A percentile compares a stretch with the other conserved stretches of the same genome.
These are phyloP conservation scores for Euplagia quadripunctaria DNA, from an alignment of 2,888 invertebrate genomes.

Conservation along the genomic window DNA sequence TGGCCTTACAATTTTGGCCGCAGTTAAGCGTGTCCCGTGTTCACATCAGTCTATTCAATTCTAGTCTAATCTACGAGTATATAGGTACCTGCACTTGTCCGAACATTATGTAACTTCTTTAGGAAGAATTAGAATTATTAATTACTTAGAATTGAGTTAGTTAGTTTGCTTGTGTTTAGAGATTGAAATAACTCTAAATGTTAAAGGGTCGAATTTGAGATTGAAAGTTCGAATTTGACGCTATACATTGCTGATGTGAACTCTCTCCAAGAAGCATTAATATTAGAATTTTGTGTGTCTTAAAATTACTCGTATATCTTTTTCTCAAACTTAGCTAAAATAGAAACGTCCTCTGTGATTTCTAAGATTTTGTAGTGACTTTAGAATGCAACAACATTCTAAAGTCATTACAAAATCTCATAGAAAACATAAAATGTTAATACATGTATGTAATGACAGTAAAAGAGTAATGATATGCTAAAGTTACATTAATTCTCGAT, in stretches of 20 bases:
- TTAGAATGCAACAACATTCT: not conserved
- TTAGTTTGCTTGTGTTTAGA: not conserved
- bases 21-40: too few relatives aligned
- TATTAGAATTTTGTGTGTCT: not conserved
- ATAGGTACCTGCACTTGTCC: not conserved
- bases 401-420: not conserved
- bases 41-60: not conserved
- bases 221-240: not conserved
- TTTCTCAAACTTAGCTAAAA: not conserved
- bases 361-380: too few relatives aligned
- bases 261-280: not conserved
- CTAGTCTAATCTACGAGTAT: not conserved
- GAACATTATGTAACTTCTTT: too few relatives aligned
- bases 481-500: conserved; percentile 2
- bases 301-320: not conserved
- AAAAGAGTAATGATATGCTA: not conserved
- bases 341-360: not conserved
- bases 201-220: not conserved
- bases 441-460: too few relatives aligned
- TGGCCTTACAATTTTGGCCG: too few relatives aligned
- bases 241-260: not conserved
- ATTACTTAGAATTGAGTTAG: not conserved
- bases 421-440: not conserved
- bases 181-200: not conserved
- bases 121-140: not conserved